Conservation (phyloP, 2,888 invertebrate genomes). For the Mythimna albipuncta region DNA sequence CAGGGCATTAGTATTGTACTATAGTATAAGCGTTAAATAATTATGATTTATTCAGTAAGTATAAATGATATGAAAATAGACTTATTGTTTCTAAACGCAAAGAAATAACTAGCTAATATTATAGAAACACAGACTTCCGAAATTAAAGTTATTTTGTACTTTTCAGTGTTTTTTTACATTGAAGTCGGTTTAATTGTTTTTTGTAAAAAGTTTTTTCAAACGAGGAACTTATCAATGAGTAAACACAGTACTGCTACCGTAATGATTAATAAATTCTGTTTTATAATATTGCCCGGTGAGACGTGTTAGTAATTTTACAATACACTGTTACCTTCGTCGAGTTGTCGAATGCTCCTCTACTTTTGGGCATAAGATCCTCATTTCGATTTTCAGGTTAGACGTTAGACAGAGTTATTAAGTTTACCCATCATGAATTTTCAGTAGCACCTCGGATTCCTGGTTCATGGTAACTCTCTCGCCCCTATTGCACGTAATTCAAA, state of each 20-base stretch:
- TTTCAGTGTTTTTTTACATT: too few relatives aligned
- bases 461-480: not conserved
- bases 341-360: not conserved
- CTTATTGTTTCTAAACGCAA: not conserved
- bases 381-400: not conserved
- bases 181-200: too few relatives aligned
- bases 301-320: not conserved
- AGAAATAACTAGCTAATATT: too few relatives aligned
- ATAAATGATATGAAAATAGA: not conserved
- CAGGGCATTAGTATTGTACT: not conserved
- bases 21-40: not conserved
- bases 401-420: not conserved
- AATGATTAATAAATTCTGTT: too few relatives aligned
- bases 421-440: not conserved
- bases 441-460: not conserved
- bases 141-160: too few relatives aligned
- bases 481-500: not conserved
- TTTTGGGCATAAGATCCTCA: not conserved
- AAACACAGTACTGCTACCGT: too few relatives aligned
- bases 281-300: not conserved
- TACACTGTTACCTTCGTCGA: not conserved
- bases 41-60: not conserved
- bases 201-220: too few relatives aligned
- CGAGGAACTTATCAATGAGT: too few relatives aligned
- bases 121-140: too few relatives aligned